Percentiles rank a stretch among this genome's conserved stretches.
These are phyloP conservation scores for Ceratina calcarata DNA, from an alignment of 1,140 invertebrate species.

Conservation along the genomic window DNA sequence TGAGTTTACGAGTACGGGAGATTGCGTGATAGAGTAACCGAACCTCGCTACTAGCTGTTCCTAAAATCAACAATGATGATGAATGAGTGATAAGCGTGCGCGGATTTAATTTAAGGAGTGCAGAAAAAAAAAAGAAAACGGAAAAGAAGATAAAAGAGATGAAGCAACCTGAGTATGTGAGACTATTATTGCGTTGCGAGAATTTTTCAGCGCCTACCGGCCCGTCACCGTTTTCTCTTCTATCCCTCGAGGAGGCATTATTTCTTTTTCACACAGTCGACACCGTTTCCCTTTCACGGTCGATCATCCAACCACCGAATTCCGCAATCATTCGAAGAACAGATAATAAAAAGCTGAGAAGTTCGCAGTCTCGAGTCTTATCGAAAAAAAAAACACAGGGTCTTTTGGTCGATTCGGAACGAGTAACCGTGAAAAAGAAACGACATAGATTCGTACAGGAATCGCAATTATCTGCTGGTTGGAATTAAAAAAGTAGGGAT, in stretches of 20 bases:
- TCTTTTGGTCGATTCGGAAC: not conserved
- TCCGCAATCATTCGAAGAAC: too few relatives aligned
- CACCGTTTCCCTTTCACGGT: not conserved
- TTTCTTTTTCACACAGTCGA: not conserved
- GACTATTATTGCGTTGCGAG: constrained; percentile 69
- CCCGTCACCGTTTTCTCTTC: constrained; percentile 1
- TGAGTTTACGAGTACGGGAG: constrained; percentile 75
- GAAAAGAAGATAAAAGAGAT: constrained; percentile 54
- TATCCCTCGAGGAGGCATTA: not conserved
- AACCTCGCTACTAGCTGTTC: constrained; percentile 80
- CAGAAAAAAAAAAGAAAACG: too few relatives aligned
- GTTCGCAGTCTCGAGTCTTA: too few relatives aligned
- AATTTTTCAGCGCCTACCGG: not conserved
- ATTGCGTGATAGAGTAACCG: constrained; percentile 80
- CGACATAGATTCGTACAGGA: not conserved
- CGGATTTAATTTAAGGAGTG: constrained; percentile 71
- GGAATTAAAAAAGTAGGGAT: too few relatives aligned
- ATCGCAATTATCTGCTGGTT: not conserved
- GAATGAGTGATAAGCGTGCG: constrained; percentile 78
- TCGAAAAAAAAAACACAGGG: not conserved
- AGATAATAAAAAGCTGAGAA: too few relatives aligned
- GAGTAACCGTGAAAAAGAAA: not conserved
- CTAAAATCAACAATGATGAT: constrained; percentile 78
- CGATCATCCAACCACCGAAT: constrained; percentile 1
- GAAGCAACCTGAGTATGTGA: constrained; percentile 20